phyloP scores from a whole-genome alignment of 1,140 invertebrate species.

The Drosophila nebulosa region DNA sequence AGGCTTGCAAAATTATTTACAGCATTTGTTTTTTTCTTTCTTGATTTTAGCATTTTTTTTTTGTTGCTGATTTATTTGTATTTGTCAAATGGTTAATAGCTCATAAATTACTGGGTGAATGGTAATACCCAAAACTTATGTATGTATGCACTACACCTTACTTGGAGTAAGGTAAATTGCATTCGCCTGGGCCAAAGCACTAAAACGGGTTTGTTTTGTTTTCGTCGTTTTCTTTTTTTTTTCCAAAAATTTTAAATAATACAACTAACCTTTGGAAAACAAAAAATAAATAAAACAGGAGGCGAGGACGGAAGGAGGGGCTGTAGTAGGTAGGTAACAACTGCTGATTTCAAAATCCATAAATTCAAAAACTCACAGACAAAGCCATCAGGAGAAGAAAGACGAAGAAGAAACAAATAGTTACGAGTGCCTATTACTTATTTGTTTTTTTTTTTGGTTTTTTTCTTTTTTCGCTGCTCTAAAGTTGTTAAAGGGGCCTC shows the following conservation, averaged over 20 bases:
- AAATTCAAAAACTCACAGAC: conserved; percentile 28
- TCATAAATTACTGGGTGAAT: conserved; percentile 6
- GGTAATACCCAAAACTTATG: conserved; percentile 19
- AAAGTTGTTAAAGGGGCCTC: conserved; percentile 39
- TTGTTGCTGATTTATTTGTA: conserved; percentile 3
- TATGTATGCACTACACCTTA: conserved; percentile 14
- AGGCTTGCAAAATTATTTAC: neutral
- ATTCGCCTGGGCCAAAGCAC: conserved; percentile 28
- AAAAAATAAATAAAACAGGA: conserved; percentile 12
- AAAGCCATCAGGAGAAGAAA: conserved; percentile 24
- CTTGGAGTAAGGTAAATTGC: conserved; percentile 30
- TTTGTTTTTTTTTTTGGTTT: conserved; percentile 20
- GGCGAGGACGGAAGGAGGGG: neutral
- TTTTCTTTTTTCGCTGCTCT: neutral
- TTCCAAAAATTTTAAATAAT: conserved; percentile 43
- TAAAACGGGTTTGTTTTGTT: conserved; percentile 42
- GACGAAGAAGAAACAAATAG: conserved; percentile 34
- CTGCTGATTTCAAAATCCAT: conserved; percentile 51
- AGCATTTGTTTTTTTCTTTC: neutral
- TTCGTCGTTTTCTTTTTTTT: neutral
- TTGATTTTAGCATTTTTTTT: neutral
- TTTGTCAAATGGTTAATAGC: conserved; percentile 8
- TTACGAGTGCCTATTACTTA: conserved; percentile 38
- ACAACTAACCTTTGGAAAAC: conserved; percentile 54
- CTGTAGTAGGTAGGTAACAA: neutral